A percentile compares a stretch with the other conserved stretches of the same genome.
Conservation (phyloP, 2,888 invertebrate species). For the Zygogramma bicolorata region DNA sequence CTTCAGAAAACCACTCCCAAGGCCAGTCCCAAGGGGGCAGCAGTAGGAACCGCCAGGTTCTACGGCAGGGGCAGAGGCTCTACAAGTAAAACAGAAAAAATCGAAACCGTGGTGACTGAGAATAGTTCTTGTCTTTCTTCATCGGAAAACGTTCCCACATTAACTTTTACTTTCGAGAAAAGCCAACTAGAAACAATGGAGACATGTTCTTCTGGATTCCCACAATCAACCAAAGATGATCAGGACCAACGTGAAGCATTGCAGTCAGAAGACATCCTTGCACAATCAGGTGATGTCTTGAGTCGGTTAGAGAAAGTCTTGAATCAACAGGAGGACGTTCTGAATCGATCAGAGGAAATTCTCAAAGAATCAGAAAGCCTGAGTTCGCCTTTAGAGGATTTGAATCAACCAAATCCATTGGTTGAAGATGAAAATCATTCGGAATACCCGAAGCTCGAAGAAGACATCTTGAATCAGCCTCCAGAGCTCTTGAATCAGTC, state of each 20-base stretch:
- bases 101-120: background rate
- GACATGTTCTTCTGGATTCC: background rate
- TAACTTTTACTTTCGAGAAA: background rate
- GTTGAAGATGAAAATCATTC: background rate
- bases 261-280: background rate
- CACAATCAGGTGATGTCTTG: background rate
- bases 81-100: conserved; percentile 17
- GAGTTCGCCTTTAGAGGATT: background rate
- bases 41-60: conserved; percentile 28
- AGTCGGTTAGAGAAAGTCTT: background rate
- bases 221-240: background rate
- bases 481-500: background rate
- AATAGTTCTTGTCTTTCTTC: background rate
- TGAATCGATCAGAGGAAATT: background rate
- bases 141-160: background rate
- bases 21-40: conserved; percentile 1
- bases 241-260: background rate
- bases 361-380: background rate
- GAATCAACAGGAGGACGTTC: background rate
- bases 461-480: too few relatives aligned
- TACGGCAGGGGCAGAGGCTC: conserved; percentile 34
- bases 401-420: background rate
- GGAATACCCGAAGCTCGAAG: too few relatives aligned
- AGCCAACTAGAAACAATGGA: background rate
- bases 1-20: conserved; percentile 36